These are phyloP conservation scores for Mormoops blainvillei DNA, from an alignment of 2,113 vertebrate genomes.

Conservation along the genomic window DNA sequence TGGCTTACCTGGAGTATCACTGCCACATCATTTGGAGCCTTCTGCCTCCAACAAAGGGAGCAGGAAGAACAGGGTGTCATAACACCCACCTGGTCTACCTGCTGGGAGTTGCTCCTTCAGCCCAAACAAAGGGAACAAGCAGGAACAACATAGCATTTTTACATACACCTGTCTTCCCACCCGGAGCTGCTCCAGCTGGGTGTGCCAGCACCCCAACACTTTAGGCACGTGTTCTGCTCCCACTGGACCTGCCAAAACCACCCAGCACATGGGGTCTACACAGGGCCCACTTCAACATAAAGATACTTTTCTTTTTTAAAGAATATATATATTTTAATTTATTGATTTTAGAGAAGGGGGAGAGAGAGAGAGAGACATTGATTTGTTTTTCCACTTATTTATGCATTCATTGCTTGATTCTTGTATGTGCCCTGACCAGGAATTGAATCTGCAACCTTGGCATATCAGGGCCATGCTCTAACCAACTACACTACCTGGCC, in stretches of 20 bases:
- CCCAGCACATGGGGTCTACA: not conserved
- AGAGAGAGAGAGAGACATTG: too few species aligned
- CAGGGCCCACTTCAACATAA: not conserved
- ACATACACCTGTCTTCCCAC: too few species aligned
- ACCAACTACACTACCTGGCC: too few species aligned
- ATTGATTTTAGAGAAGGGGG: too few species aligned
- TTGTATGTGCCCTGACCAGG: too few species aligned
- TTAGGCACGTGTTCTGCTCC: not conserved
- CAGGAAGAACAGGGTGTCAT: not conserved
- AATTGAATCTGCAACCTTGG: too few species aligned
- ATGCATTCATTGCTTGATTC: too few species aligned
- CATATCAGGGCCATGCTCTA: too few species aligned
- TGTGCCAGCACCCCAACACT: not conserved
- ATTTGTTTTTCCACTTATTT: too few species aligned
- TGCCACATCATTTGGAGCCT: not conserved
- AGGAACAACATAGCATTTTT: not conserved
- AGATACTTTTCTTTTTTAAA: not conserved
- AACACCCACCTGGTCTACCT: not conserved
- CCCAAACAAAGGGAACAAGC: not conserved
- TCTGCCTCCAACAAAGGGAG: not conserved
- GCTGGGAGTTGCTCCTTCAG: not conserved
- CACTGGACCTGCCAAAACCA: not conserved
- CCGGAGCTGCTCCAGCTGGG: not conserved
- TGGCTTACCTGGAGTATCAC: not conserved
- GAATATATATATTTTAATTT: too few species aligned